phyloP scores from a whole-genome alignment of 2,113 vertebrate genomes.

The Dromiciops gliroides region DNA sequence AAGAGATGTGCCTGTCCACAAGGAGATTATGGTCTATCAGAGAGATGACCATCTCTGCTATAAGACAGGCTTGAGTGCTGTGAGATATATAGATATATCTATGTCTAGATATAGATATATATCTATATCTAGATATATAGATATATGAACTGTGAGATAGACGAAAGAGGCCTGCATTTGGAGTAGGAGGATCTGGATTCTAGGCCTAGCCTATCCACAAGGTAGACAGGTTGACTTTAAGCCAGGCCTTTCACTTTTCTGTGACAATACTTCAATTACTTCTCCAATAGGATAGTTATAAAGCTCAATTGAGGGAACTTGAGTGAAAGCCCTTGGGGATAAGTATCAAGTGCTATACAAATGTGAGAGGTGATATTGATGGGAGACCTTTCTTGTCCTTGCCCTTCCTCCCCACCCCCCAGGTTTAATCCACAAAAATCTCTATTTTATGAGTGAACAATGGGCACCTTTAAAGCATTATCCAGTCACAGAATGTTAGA shows the following conservation, averaged over 20 bases:
- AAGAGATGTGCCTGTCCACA: not conserved
- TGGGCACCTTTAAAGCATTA: not conserved
- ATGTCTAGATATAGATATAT: no score
- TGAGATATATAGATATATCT: no score
- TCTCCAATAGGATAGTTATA: not conserved
- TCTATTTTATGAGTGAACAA: not conserved
- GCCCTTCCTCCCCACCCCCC: not conserved
- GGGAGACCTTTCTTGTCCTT: not conserved
- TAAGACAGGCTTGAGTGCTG: not conserved
- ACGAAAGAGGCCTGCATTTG: not conserved
- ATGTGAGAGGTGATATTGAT: not conserved
- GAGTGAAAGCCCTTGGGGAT: not conserved
- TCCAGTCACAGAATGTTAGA: not conserved
- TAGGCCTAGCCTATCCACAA: not conserved
- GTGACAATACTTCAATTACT: not conserved
- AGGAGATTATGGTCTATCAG: not conserved
- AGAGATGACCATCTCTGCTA: not conserved
- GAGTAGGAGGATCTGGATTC: not conserved
- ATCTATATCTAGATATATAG: no score
- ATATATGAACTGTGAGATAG: not conserved
- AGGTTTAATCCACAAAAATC: not conserved
- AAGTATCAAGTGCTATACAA: not conserved
- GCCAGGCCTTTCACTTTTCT: not conserved
- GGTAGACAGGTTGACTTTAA: not conserved
- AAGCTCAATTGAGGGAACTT: not conserved